phyloP scores from a whole-genome alignment of 2,797 vertebrate genomes.

The Poecilia gillii region DNA sequence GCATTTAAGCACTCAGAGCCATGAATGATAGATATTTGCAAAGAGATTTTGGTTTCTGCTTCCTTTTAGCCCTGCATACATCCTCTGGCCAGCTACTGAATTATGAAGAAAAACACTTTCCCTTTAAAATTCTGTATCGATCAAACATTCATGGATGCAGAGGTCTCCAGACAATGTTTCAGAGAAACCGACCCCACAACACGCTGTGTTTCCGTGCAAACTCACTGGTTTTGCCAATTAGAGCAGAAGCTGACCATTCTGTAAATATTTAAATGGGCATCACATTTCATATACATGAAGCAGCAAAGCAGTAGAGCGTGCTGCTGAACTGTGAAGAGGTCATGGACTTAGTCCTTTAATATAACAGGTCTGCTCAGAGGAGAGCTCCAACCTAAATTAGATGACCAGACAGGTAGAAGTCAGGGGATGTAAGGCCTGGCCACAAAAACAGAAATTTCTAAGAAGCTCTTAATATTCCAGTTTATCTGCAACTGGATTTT shows the following conservation, averaged over 20 bases:
- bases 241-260: conserved; percentile 74
- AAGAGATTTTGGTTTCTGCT: conserved; percentile 69
- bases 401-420: conserved; percentile 22
- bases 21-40: conserved; percentile 78
- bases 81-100: conserved; percentile 59
- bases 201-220: conserved; percentile 18
- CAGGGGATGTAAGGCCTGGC: conserved; percentile 3
- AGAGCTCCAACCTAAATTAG: conserved; percentile 18
- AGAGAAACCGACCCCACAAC: conserved; percentile 40
- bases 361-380: conserved; percentile 14
- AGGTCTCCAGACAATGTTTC: conserved; percentile 67
- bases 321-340: conserved; percentile 48
- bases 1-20: conserved; percentile 50
- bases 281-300: conserved; percentile 53
- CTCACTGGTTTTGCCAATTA: conserved; percentile 71
- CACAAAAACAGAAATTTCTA: conserved; percentile 11
- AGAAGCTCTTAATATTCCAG: conserved; percentile 25
- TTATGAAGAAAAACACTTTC: conserved; percentile 67
- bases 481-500: not conserved
- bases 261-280: conserved; percentile 77
- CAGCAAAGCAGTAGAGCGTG: conserved; percentile 31
- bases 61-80: conserved; percentile 31
- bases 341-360: conserved; percentile 40
- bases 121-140: conserved; percentile 68
- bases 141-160: conserved; percentile 74